Evolutionary conservation across 1,140 invertebrate species (phyloP).

Genomic region (Subanguina moxae): DNA sequence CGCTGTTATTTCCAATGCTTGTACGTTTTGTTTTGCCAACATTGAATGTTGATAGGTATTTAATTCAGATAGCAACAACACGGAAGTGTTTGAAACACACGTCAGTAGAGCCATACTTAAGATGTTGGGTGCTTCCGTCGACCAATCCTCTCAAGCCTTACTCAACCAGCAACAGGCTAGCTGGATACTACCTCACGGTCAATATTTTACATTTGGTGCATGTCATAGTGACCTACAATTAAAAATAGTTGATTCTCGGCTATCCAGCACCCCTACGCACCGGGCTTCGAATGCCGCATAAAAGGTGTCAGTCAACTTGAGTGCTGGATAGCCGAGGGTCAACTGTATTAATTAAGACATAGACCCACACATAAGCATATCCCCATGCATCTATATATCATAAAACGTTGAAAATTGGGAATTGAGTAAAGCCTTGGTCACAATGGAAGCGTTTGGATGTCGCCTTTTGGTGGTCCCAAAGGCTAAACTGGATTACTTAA

Average conservation of each 20-base stretch:
- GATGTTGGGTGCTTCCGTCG: slow-evolving; percentile 18
- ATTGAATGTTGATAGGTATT: neutral
- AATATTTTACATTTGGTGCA: neutral
- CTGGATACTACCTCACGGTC: neutral
- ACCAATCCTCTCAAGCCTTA: neutral
- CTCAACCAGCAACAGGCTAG: neutral
- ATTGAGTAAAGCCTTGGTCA: too few relatives aligned
- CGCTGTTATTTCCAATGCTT: slow-evolving; percentile 45
- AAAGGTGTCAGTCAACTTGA: too few relatives aligned
- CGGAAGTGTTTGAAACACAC: slow-evolving; percentile 35
- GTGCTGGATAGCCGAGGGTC: too few relatives aligned
- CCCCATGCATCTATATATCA: too few relatives aligned
- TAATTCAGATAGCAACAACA: slow-evolving; percentile 38
- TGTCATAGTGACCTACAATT: slow-evolving; percentile 3
- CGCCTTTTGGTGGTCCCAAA: neutral
- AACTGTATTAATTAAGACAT: too few relatives aligned
- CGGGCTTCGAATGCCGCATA: too few relatives aligned
- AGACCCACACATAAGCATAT: too few relatives aligned
- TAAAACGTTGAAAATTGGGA: too few relatives aligned
- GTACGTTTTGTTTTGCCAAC: slow-evolving; percentile 25
- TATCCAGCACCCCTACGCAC: too few relatives aligned
- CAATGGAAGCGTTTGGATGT: too few relatives aligned
- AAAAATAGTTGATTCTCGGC: too few relatives aligned
- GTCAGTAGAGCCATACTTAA: slow-evolving; percentile 31
- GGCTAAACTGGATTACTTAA: too few relatives aligned